A percentile compares a stretch with the other conserved stretches of the same genome.
These are phyloP conservation scores for Entomobrya proxima DNA, from an alignment of 2,888 invertebrate genomes.

Conservation along the genomic window DNA sequence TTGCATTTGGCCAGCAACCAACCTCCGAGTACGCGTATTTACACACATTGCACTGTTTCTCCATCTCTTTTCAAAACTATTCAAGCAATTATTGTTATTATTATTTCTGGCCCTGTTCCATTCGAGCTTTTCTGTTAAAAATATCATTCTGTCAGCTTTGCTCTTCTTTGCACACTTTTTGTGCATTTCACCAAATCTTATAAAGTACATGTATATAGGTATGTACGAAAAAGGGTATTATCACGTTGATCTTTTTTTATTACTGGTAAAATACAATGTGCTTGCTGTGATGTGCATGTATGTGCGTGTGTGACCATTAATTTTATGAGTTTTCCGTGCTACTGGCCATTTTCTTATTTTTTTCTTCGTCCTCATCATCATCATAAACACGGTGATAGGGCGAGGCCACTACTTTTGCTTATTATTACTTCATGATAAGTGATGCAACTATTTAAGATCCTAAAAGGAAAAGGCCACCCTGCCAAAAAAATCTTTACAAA, in stretches of 20 bases:
- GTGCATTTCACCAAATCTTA: not conserved
- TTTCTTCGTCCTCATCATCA: slow-evolving; percentile 7
- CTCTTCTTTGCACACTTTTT: slow-evolving; percentile 4
- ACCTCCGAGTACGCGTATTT: not conserved
- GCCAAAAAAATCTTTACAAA: slow-evolving; percentile 54
- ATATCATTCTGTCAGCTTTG: not conserved
- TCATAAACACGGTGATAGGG: slow-evolving; percentile 16
- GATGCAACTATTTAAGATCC: slow-evolving; percentile 58
- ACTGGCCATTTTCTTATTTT: slow-evolving; percentile 63
- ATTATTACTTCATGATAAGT: slow-evolving; percentile 41
- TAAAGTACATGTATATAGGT: not conserved
- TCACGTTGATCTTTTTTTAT: slow-evolving; percentile 48
- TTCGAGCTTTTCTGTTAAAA: not conserved
- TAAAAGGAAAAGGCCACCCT: slow-evolving; percentile 71
- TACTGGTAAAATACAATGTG: slow-evolving; percentile 20
- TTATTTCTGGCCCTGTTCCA: slow-evolving; percentile 41
- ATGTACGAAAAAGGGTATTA: not conserved
- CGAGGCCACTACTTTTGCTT: slow-evolving; percentile 28
- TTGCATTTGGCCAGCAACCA: slow-evolving; percentile 48
- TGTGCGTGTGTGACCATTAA: slow-evolving; percentile 71
- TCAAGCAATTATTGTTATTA: slow-evolving; percentile 27
- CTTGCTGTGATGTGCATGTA: slow-evolving; percentile 17
- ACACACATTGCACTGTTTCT: not conserved
- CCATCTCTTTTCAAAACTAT: not conserved
- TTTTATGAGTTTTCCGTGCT: slow-evolving; percentile 72